A percentile compares a stretch with the other conserved stretches of the same genome.
phyloP scores from a whole-genome alignment of 2,113 vertebrate species.

The Lathamus discolor region DNA sequence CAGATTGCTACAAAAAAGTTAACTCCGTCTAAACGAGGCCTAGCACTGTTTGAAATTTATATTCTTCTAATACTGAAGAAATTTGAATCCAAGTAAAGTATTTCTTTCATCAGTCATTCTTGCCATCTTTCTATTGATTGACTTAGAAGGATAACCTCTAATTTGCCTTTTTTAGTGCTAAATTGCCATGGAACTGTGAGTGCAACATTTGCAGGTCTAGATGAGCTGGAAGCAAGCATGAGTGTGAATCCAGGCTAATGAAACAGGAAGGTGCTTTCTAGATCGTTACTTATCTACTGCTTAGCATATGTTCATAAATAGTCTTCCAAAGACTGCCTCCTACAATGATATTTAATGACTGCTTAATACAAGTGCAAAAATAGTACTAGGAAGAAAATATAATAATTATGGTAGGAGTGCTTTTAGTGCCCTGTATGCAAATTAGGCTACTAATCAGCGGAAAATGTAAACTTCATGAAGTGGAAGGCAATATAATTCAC shows the following conservation, averaged over 20 bases:
- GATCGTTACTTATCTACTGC: neutral
- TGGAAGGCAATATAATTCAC: neutral
- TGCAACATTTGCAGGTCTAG: neutral
- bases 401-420: neutral
- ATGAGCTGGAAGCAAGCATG: neutral
- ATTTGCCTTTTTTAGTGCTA: neutral
- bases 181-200: neutral
- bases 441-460: neutral
- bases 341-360: neutral
- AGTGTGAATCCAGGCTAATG: neutral
- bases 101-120: neutral
- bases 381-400: neutral
- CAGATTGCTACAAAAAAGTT: fast-evolving
- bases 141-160: neutral
- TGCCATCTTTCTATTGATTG: neutral
- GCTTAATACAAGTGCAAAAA: neutral
- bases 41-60: neutral
- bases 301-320: neutral
- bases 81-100: neutral
- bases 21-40: neutral
- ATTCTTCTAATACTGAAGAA: neutral
- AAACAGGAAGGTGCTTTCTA: neutral
- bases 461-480: neutral
- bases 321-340: neutral
- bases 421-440: neutral